Evolutionary conservation across 2,888 invertebrate species (phyloP).

Genomic region (Icerya purchasi): DNA sequence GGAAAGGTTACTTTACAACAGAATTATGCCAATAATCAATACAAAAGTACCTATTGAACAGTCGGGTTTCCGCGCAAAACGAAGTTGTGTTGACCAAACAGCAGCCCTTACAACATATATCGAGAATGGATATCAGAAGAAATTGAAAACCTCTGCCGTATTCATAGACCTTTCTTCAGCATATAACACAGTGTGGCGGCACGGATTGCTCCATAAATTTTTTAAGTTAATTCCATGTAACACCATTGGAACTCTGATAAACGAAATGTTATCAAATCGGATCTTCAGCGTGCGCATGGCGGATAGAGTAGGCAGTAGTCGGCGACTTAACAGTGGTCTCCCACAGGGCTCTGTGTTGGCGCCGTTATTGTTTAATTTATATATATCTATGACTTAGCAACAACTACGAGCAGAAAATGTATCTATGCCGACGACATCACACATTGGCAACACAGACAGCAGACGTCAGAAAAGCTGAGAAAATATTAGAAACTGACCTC

Average conservation of each 20-base stretch:
- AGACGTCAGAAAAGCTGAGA: neutral
- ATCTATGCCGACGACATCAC: neutral
- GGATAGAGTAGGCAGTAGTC: neutral
- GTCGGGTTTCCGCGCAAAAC: neutral
- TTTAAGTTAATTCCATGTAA: neutral
- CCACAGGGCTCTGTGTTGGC: neutral
- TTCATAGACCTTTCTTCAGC: neutral
- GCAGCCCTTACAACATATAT: neutral
- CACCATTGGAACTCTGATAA: neutral
- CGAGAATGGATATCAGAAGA: neutral
- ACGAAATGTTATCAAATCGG: neutral
- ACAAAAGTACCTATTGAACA: neutral
- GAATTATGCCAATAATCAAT: neutral
- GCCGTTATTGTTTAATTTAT: too few species aligned
- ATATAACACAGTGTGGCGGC: neutral
- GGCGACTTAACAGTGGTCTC: neutral
- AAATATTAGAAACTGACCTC: too few species aligned
- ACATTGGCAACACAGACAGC: neutral
- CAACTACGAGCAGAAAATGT: neutral
- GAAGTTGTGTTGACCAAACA: neutral
- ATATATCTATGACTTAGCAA: too few species aligned
- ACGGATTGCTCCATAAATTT: neutral
- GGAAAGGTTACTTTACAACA: neutral
- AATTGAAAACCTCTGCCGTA: neutral
- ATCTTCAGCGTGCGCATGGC: neutral